Conservation (phyloP, 2,888 invertebrate genomes). For the Perizoma affinitatum region DNA sequence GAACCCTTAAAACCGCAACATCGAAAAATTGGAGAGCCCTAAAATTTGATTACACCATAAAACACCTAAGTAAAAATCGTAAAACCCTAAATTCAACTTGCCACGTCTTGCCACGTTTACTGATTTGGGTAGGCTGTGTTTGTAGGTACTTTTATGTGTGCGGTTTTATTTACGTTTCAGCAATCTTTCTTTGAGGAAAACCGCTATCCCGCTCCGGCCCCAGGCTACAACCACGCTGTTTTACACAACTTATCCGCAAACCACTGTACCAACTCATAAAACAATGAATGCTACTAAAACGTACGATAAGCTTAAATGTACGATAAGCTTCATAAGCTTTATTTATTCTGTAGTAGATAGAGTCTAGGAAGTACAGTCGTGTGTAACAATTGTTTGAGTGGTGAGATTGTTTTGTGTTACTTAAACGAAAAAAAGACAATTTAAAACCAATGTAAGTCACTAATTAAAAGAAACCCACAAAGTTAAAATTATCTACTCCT, state of each 20-base stretch:
- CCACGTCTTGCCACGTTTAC: conserved; percentile 1
- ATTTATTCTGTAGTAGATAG: conserved; percentile 19
- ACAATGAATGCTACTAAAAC: conserved; percentile 23
- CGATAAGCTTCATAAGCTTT: conserved; percentile 22
- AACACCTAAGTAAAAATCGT: conserved; percentile 11
- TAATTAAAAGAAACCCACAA: too few species aligned
- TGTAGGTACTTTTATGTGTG: not conserved
- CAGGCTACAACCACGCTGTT: conserved; percentile 1
- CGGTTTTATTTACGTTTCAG: conserved; percentile 11
- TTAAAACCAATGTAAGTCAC: too few species aligned
- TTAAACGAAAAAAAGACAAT: too few species aligned
- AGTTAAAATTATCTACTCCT: too few species aligned
- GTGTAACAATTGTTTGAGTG: not conserved
- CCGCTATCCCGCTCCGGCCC: conserved; percentile 4
- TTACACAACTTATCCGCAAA: conserved; percentile 14
- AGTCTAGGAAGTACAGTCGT: conserved; percentile 13
- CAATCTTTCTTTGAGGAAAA: conserved; percentile 17
- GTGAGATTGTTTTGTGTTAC: too few species aligned
- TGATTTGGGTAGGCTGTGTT: not conserved
- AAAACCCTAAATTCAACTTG: conserved; percentile 9
- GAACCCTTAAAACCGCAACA: not conserved
- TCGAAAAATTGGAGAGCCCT: not conserved
- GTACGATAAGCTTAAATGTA: conserved; percentile 18
- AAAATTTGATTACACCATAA: conserved; percentile 17
- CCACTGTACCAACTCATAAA: conserved; percentile 18